Evolutionary conservation across 2,888 invertebrate genomes (phyloP).

Genomic region (Callosobruchus maculatus): DNA sequence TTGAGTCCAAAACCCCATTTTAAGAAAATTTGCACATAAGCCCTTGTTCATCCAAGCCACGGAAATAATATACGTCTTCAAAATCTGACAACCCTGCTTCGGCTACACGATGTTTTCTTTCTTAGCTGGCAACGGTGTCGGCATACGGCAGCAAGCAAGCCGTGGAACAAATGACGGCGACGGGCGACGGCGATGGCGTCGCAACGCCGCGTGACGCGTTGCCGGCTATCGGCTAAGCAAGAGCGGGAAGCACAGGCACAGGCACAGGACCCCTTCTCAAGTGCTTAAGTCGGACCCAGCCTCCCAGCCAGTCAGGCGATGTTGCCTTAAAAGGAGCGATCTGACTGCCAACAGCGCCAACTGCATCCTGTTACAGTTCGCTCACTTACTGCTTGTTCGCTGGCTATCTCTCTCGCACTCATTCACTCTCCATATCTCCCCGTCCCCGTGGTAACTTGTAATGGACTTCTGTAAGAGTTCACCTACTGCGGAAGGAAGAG

Average conservation of each 20-base stretch:
- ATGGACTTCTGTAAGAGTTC: background rate
- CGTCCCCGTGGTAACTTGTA: background rate
- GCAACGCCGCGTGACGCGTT: conserved; percentile 17
- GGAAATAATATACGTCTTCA: too few species aligned
- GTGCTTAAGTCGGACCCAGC: conserved; percentile 33
- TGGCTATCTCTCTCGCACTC: background rate
- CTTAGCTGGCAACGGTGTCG: too few species aligned
- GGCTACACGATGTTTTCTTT: too few species aligned
- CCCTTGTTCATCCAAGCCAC: too few species aligned
- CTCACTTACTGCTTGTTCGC: conserved; percentile 22
- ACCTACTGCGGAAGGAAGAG: background rate
- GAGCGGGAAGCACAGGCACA: conserved; percentile 9
- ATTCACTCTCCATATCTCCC: background rate
- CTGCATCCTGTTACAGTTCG: conserved; percentile 15
- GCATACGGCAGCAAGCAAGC: background rate
- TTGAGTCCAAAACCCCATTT: too few species aligned
- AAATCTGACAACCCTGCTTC: too few species aligned
- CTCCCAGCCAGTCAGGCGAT: conserved; percentile 28
- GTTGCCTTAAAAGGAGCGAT: conserved; percentile 51
- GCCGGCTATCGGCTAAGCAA: conserved; percentile 9
- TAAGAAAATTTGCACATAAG: too few species aligned
- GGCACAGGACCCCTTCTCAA: conserved; percentile 46
- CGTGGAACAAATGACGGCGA: background rate
- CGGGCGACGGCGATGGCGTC: conserved; percentile 11
- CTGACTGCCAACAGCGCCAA: conserved; percentile 39